phyloP scores from a whole-genome alignment of 2,797 vertebrate species.

The Bradypus variegatus region DNA sequence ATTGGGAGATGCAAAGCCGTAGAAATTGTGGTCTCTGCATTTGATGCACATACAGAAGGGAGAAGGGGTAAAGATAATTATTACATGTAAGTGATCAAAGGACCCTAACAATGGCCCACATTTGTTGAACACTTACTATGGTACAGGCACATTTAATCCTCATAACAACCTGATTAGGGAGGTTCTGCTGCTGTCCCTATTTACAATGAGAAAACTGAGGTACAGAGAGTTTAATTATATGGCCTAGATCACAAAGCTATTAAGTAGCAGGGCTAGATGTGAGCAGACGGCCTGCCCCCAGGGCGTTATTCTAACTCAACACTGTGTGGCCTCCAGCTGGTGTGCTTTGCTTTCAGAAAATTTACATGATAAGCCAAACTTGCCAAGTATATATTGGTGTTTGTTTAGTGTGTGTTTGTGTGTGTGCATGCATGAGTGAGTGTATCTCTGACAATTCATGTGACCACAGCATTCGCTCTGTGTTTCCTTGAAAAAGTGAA shows the following conservation, averaged over 20 bases:
- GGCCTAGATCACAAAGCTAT: neutral
- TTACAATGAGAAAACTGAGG: neutral
- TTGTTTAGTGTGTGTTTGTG: neutral
- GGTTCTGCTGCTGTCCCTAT: neutral
- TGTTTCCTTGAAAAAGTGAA: conserved; percentile 10
- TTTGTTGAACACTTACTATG: neutral
- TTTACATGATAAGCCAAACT: neutral
- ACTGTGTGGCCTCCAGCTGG: neutral
- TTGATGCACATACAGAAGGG: neutral
- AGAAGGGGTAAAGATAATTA: neutral
- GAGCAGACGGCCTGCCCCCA: neutral
- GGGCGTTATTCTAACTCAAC: neutral
- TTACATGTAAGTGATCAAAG: neutral
- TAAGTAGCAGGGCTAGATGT: neutral
- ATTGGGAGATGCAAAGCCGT: neutral
- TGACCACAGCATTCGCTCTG: neutral
- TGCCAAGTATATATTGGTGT: neutral
- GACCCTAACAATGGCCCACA: neutral
- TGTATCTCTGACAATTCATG: neutral
- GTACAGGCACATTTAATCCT: neutral
- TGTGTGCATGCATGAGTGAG: too few species aligned
- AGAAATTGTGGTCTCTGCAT: neutral
- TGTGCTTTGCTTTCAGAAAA: neutral
- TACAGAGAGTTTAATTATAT: neutral
- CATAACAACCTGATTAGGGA: neutral